Conservation (phyloP, 2,888 invertebrate species). For the Drosophila greeni region DNA sequence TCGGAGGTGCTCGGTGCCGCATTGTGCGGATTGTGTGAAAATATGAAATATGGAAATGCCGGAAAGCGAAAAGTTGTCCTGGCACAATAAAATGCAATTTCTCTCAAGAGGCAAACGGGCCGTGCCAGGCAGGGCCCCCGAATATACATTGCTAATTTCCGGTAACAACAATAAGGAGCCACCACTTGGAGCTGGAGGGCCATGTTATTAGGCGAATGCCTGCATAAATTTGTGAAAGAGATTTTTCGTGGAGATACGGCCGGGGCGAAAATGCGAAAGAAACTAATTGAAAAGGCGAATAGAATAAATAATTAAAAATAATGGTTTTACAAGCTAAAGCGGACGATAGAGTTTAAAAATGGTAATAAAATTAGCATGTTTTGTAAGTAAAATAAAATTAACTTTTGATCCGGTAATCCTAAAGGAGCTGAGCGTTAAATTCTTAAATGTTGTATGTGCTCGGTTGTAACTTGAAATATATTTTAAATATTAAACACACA, state of each 20-base stretch:
- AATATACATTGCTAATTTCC: constrained; percentile 47
- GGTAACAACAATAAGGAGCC: constrained; percentile 39
- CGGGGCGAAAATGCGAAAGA: background rate
- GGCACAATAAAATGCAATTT: constrained; percentile 60
- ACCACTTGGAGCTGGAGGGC: constrained; percentile 8
- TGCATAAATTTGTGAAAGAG: constrained; percentile 28
- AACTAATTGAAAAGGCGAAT: constrained; percentile 27
- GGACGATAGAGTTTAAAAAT: background rate
- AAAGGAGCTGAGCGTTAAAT: background rate
- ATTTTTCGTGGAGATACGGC: constrained; percentile 18
- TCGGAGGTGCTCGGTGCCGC: constrained; percentile 10
- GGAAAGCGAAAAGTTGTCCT: constrained; percentile 55
- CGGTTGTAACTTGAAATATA: no score
- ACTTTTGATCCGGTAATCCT: background rate
- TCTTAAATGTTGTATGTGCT: background rate
- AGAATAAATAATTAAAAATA: constrained; percentile 4
- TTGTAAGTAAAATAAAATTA: background rate
- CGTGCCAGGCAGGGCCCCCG: constrained; percentile 14
- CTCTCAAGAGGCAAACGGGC: constrained; percentile 27
- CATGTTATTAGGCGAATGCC: constrained; percentile 31
- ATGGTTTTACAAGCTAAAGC: background rate
- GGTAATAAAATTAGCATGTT: constrained; percentile 3
- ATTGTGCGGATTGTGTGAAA: constrained; percentile 49
- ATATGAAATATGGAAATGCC: constrained; percentile 44
- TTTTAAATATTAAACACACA: no score